Conservation (phyloP, 1,140 invertebrate genomes). For the Drusus annulatus region DNA sequence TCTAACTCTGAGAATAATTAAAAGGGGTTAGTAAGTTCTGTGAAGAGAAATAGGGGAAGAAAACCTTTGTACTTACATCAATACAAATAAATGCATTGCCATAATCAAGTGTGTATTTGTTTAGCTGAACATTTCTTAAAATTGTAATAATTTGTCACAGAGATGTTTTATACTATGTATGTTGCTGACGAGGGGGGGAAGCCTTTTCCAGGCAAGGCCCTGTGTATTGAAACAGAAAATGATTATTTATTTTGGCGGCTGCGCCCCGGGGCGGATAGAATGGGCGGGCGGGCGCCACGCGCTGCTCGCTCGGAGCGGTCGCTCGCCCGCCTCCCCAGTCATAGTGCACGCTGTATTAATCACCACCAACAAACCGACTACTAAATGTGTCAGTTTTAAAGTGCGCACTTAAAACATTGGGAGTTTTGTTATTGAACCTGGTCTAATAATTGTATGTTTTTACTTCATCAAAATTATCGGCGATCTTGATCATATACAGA, state of each 20-base stretch:
- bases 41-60: too few species aligned
- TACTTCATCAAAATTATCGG: too few species aligned
- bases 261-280: background rate
- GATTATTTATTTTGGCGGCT: conserved; percentile 33
- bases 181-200: too few species aligned
- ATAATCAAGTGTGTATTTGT: too few species aligned
- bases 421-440: too few species aligned
- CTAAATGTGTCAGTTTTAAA: background rate
- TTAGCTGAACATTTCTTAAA: too few species aligned
- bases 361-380: conserved; percentile 21
- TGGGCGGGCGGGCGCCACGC: conserved; percentile 13
- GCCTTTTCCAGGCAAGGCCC: background rate
- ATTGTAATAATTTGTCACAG: background rate
- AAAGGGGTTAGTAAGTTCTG: too few species aligned
- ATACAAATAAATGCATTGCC: too few species aligned
- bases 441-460: too few species aligned
- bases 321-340: background rate
- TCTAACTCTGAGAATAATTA: too few species aligned
- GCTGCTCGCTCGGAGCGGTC: background rate
- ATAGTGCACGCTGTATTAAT: conserved; percentile 10
- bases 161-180: background rate
- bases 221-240: conserved; percentile 34
- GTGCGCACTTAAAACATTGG: background rate
- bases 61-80: too few species aligned
- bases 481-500: too few species aligned